Evolutionary conservation across 2,888 invertebrate species (phyloP).

Genomic region (Ophioninae sp.): DNA sequence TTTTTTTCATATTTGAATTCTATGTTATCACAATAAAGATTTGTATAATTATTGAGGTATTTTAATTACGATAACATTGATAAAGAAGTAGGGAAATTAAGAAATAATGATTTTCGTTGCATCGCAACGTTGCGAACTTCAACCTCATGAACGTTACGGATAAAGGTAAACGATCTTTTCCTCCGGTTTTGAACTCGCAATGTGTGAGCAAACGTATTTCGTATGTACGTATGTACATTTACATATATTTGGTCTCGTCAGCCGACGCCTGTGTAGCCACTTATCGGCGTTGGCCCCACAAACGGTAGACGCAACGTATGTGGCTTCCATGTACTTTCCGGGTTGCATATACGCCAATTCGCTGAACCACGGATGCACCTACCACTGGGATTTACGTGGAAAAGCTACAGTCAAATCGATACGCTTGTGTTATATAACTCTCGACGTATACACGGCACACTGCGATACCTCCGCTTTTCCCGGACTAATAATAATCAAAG

Average conservation of each 20-base stretch:
- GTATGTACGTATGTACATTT: conserved; percentile 38
- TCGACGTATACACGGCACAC: neutral
- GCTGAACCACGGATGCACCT: conserved; percentile 54
- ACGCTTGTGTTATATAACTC: conserved; percentile 2
- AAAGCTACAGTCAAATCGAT: conserved; percentile 44
- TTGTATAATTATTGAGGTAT: too few relatives aligned
- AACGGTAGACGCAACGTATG: conserved; percentile 36
- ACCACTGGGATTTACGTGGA: conserved; percentile 49
- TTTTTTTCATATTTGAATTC: too few relatives aligned
- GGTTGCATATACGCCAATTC: conserved; percentile 56
- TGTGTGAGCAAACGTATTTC: conserved; percentile 43
- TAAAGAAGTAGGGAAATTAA: too few relatives aligned
- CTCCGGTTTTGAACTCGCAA: conserved; percentile 29
- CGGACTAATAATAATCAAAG: neutral
- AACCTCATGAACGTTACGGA: neutral
- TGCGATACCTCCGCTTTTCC: neutral
- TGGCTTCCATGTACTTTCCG: conserved; percentile 43
- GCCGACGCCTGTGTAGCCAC: conserved; percentile 52
- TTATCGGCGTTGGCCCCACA: conserved; percentile 60
- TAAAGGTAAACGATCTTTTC: conserved; percentile 35
- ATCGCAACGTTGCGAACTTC: too few relatives aligned
- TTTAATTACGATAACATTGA: too few relatives aligned
- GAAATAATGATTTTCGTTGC: too few relatives aligned
- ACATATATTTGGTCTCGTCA: conserved; percentile 49
- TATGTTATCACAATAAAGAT: too few relatives aligned